A percentile compares a stretch with the other conserved stretches of the same genome.
phyloP scores from a whole-genome alignment of 92 coral and sea anemone genomes.

The Bergia sp. region DNA sequence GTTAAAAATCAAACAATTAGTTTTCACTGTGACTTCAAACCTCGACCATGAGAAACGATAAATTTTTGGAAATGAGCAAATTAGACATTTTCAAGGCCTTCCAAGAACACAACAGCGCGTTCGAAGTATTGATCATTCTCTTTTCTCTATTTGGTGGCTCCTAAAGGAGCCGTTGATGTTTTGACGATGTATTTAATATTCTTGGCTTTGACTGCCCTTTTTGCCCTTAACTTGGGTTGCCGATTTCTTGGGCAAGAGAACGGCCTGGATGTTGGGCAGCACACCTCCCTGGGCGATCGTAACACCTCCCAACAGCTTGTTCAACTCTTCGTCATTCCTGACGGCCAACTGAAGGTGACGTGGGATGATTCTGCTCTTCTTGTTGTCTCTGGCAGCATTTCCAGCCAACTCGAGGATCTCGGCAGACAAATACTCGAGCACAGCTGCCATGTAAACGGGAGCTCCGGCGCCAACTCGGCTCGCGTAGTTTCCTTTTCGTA shows the following conservation, averaged over 20 bases:
- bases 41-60: too few species aligned
- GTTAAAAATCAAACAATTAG: too few species aligned
- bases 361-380: constrained; percentile 76
- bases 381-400: constrained; percentile 86
- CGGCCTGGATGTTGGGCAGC: constrained; percentile 81
- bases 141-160: constrained; percentile 57
- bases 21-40: too few species aligned
- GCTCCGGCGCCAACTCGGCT: constrained; percentile 81
- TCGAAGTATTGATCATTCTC: neutral
- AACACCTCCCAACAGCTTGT: constrained; percentile 79
- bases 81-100: too few species aligned
- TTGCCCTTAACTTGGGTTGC: constrained; percentile 48
- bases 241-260: constrained; percentile 76
- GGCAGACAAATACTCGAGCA: constrained; percentile 79
- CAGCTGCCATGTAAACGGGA: constrained; percentile 86
- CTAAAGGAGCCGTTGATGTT: constrained; percentile 70
- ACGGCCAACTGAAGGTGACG: constrained; percentile 83
- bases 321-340: constrained; percentile 78
- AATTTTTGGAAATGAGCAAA: too few species aligned
- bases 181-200: constrained; percentile 40
- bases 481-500: constrained; percentile 75
- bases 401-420: constrained; percentile 87
- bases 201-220: constrained; percentile 72
- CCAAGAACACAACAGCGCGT: too few species aligned
- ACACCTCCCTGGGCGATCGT: constrained; percentile 86